A percentile compares a stretch with the other conserved stretches of the same genome.
These are phyloP conservation scores for Podarcis raffonei DNA, from an alignment of 2,113 vertebrate genomes.

Conservation along the genomic window DNA sequence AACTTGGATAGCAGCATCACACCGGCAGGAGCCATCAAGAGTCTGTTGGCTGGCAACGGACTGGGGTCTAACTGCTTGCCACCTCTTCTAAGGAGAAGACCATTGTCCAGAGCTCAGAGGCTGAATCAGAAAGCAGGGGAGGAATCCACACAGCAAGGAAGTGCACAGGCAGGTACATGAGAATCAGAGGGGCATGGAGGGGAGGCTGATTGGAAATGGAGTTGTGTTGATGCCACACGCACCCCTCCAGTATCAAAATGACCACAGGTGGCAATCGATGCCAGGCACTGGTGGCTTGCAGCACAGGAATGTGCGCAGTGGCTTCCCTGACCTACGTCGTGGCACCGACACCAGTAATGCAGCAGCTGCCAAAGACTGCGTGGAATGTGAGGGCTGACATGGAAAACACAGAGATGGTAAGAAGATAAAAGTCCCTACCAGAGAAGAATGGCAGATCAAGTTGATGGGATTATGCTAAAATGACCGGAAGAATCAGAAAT, in stretches of 20 bases:
- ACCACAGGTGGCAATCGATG: background rate
- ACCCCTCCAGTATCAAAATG: no score
- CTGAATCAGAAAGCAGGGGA: background rate
- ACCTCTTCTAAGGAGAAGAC: background rate
- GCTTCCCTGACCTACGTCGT: no score
- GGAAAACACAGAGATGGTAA: no score
- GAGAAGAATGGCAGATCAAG: no score
- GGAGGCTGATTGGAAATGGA: background rate
- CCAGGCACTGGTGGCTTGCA: background rate
- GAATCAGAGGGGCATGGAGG: background rate
- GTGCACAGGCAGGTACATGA: background rate
- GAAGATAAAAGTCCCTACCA: no score
- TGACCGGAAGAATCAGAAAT: no score
- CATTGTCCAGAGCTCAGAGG: background rate
- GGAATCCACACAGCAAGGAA: background rate
- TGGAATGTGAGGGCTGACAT: no score
- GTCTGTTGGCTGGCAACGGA: background rate
- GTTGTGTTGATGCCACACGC: no score
- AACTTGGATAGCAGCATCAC: background rate
- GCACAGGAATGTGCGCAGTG: no score
- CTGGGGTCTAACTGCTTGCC: background rate
- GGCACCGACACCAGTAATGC: no score
- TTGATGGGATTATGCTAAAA: no score
- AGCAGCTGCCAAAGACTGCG: no score
- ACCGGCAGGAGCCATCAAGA: background rate